Conservation (phyloP, 2,797 vertebrate genomes). For the Melanotaenia nigrans region DNA sequence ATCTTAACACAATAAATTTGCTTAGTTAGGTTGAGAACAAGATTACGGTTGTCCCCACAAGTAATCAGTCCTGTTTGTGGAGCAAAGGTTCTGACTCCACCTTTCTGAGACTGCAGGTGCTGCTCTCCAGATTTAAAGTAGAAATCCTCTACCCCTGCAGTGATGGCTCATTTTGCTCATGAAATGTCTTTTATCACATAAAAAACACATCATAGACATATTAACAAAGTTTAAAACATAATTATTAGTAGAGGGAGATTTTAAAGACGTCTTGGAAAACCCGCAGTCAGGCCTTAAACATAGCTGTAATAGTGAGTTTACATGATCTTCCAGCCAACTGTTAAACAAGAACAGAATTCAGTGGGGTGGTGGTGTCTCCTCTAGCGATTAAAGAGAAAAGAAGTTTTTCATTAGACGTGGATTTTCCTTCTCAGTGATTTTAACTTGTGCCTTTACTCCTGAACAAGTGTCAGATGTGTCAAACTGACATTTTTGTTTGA, state of each 20-base stretch:
- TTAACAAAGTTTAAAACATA: neutral
- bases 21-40: too few species aligned
- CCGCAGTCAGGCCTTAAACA: slow-evolving; percentile 34
- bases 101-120: neutral
- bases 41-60: neutral
- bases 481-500: slow-evolving; percentile 21
- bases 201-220: neutral
- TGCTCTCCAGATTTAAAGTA: neutral
- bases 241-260: neutral
- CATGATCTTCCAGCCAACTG: slow-evolving; percentile 34
- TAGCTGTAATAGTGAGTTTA: slow-evolving; percentile 33
- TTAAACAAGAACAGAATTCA: slow-evolving; percentile 42
- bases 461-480: slow-evolving; percentile 29
- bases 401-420: slow-evolving; percentile 32
- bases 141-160: neutral
- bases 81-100: too few species aligned
- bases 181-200: neutral
- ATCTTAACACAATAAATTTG: too few species aligned
- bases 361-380: slow-evolving; percentile 26
- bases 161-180: neutral
- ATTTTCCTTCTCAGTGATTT: slow-evolving; percentile 10
- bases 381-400: neutral
- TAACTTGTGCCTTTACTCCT: neutral
- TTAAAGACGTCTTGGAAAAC: slow-evolving; percentile 14
- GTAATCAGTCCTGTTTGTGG: neutral